A percentile compares a stretch with the other conserved stretches of the same genome.
These are phyloP conservation scores for Drosophila acutilabella DNA, from an alignment of 2,888 invertebrate genomes.

Conservation along the genomic window DNA sequence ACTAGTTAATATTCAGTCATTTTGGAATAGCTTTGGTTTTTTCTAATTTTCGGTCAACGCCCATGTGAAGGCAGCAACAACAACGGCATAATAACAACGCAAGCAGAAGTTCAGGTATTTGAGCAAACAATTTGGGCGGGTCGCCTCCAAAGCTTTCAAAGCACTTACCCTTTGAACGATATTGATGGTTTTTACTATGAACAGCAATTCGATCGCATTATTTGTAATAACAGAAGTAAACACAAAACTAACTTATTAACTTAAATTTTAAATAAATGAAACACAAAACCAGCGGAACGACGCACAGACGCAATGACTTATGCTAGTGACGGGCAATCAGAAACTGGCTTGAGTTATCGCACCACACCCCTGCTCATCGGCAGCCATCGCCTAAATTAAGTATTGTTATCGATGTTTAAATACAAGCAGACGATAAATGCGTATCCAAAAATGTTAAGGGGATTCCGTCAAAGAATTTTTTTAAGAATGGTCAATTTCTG, in stretches of 20 bases:
- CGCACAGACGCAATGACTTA: constrained; percentile 67
- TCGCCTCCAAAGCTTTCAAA: constrained; percentile 27
- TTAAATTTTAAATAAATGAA: constrained; percentile 66
- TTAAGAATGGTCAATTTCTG: too few relatives aligned
- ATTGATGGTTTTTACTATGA: constrained; percentile 19
- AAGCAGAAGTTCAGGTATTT: constrained; percentile 66
- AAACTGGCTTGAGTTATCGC: constrained; percentile 51
- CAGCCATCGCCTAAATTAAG: neutral
- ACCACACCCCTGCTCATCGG: constrained; percentile 53
- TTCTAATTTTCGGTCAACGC: constrained; percentile 79
- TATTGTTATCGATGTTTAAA: constrained; percentile 26
- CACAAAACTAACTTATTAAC: constrained; percentile 63
- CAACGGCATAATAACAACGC: constrained; percentile 71
- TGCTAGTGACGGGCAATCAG: constrained; percentile 48
- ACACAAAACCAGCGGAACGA: constrained; percentile 60
- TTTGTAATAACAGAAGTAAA: constrained; percentile 63
- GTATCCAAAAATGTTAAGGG: neutral
- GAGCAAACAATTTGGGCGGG: constrained; percentile 73
- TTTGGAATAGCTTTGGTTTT: constrained; percentile 9
- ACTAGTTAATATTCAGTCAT: neutral
- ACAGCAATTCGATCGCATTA: constrained; percentile 51
- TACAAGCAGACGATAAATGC: neutral
- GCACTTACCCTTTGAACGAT: constrained; percentile 54
- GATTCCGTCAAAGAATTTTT: too few relatives aligned
- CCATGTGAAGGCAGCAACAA: constrained; percentile 67